A percentile compares a stretch with the other conserved stretches of the same genome.
Evolutionary conservation across 2,113 vertebrate species (phyloP).

Genomic region (Macquaria australasica): DNA sequence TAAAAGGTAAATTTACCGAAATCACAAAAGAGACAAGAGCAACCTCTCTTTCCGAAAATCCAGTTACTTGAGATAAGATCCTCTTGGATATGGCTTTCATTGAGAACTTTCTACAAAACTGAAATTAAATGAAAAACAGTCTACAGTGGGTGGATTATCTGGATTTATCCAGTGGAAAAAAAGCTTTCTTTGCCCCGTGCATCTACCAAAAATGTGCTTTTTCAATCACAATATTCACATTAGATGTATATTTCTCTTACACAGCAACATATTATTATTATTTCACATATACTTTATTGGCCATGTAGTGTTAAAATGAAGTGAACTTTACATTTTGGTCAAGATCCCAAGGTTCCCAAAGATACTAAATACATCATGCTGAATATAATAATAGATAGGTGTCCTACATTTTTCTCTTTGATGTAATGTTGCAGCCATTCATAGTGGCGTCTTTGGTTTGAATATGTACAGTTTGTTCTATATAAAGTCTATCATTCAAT

Average conservation of each 20-base stretch:
- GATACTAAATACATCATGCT: not conserved
- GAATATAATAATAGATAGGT: too few relatives aligned
- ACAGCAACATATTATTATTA: not conserved
- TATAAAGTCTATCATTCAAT: not conserved
- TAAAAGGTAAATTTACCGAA: not conserved
- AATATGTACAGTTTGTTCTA: not conserved
- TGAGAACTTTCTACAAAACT: too few relatives aligned
- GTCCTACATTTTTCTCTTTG: not conserved
- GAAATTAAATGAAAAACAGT: too few relatives aligned
- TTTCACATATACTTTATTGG: not conserved
- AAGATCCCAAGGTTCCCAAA: not conserved
- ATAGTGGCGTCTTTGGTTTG: not conserved
- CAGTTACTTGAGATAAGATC: too few relatives aligned
- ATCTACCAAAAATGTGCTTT: not conserved
- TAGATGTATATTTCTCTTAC: not conserved
- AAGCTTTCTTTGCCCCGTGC: not conserved
- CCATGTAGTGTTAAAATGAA: not conserved
- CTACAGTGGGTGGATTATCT: not conserved
- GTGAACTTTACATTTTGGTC: not conserved
- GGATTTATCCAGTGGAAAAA: not conserved
- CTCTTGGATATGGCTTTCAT: too few relatives aligned
- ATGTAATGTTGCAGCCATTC: not conserved
- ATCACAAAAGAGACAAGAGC: not conserved
- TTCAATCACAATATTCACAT: not conserved
- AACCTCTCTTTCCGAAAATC: too few relatives aligned